Conservation (phyloP, 92 coral and sea anemone species). For the Heliopora coerulea region DNA sequence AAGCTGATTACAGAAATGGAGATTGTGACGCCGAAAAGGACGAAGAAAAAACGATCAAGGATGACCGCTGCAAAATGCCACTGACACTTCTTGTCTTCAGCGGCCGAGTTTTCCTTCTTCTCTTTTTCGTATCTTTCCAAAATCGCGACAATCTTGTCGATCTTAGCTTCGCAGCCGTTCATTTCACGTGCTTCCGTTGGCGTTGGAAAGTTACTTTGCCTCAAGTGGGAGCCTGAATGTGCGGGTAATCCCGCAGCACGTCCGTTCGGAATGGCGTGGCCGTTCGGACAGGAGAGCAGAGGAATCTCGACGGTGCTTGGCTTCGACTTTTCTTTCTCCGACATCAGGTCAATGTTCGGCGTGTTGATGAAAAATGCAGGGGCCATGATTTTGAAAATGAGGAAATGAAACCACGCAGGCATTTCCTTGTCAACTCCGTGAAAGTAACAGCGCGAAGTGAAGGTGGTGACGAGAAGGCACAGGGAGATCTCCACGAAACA, state of each 20-base stretch:
- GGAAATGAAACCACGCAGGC: slow-evolving; percentile 56
- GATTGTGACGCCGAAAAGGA: slow-evolving; percentile 55
- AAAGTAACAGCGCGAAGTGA: slow-evolving; percentile 71
- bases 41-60: slow-evolving; percentile 74
- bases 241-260: slow-evolving; percentile 14
- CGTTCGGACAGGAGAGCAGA: slow-evolving; percentile 16
- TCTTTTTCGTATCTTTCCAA: slow-evolving; percentile 51
- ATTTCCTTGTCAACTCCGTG: slow-evolving; percentile 63
- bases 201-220: background rate
- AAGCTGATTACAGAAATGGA: slow-evolving; percentile 63
- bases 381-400: slow-evolving; percentile 60
- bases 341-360: slow-evolving; percentile 1
- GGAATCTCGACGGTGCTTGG: background rate
- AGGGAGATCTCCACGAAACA: slow-evolving; percentile 73
- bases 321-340: background rate
- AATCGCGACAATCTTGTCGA: slow-evolving; percentile 58
- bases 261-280: slow-evolving; percentile 34
- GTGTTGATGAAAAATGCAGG: slow-evolving; percentile 32
- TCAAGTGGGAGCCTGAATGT: slow-evolving; percentile 13
- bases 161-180: slow-evolving; percentile 53
- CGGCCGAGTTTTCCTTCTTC: slow-evolving; percentile 36
- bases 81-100: slow-evolving; percentile 51
- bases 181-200: slow-evolving; percentile 14
- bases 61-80: slow-evolving; percentile 92
- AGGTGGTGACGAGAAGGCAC: slow-evolving; percentile 73